A percentile compares a stretch with the other conserved stretches of the same genome.
phyloP scores from a whole-genome alignment of 2,888 invertebrate species.

The Andrena camellia region DNA sequence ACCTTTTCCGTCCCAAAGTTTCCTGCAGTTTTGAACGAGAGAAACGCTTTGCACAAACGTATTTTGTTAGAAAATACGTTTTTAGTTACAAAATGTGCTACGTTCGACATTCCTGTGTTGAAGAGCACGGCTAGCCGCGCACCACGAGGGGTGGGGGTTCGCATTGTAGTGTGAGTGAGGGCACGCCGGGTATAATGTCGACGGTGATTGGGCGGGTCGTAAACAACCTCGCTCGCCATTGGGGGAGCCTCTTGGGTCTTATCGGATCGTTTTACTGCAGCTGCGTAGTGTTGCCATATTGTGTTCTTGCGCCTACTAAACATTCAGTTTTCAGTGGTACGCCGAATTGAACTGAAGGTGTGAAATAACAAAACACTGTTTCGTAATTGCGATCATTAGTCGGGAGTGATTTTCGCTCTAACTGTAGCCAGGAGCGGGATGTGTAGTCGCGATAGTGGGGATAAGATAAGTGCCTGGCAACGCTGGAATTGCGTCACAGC shows the following conservation, averaged over 20 bases:
- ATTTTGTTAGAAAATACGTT: no score
- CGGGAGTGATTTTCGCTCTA: neutral
- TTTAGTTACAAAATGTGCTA: no score
- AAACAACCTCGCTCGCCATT: constrained; percentile 11
- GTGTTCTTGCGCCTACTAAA: constrained; percentile 11
- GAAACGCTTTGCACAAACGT: no score
- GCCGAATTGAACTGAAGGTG: constrained; percentile 20
- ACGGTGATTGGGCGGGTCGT: constrained; percentile 9
- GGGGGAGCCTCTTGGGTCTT: constrained; percentile 34
- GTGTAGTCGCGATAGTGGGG: neutral
- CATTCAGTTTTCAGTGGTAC: constrained; percentile 38
- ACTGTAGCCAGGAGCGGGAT: neutral
- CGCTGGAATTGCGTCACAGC: constrained; percentile 33
- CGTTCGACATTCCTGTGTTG: neutral
- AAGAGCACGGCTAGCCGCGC: neutral
- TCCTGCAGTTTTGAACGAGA: no score
- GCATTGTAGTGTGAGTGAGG: neutral
- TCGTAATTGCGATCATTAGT: neutral
- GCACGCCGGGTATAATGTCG: neutral
- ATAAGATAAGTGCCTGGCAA: neutral
- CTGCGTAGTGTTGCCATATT: constrained; percentile 19
- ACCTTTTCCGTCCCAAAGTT: no score
- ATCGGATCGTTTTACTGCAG: constrained; percentile 17
- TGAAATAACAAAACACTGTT: neutral
- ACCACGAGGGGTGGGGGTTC: neutral